Conservation (phyloP, 2,113 vertebrate species). For the Hydropotes inermis region DNA sequence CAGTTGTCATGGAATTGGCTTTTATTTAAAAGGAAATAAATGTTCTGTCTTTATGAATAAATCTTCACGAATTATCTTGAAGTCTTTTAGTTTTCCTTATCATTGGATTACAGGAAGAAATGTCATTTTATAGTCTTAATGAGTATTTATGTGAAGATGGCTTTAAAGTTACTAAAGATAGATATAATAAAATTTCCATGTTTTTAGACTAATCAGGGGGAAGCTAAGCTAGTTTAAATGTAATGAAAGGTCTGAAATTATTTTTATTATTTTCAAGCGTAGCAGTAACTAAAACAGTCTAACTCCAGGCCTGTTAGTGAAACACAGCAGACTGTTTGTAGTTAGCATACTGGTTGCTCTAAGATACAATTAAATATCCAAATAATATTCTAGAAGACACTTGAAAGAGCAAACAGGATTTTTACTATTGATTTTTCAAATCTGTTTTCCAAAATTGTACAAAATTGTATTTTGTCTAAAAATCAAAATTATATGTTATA, state of each 20-base stretch:
- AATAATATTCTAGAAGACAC: not conserved
- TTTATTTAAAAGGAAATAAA: not conserved
- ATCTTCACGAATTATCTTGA: not conserved
- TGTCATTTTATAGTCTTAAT: not conserved
- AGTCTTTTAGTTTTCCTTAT: not conserved
- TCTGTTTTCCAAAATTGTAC: not conserved
- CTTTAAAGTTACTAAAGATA: not conserved
- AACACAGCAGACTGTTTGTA: not conserved
- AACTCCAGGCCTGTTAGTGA: not conserved
- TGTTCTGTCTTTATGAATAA: not conserved
- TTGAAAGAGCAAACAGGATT: not conserved
- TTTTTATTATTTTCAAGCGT: slow-evolving; percentile 33
- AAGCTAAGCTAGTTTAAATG: slow-evolving; percentile 2
- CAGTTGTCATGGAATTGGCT: not conserved
- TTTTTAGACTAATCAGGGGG: not conserved
- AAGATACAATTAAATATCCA: not conserved
- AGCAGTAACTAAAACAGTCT: not conserved
- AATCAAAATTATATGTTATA: not conserved
- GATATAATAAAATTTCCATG: not conserved
- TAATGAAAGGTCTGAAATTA: not conserved
- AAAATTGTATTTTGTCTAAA: slow-evolving; percentile 30
- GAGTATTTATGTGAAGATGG: not conserved
- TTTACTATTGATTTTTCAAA: slow-evolving; percentile 8
- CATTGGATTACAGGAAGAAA: not conserved
- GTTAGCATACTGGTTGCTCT: slow-evolving; percentile 8